Percentiles rank a stretch among this genome's conserved stretches.
Evolutionary conservation across 1,140 invertebrate genomes (phyloP).

Genomic region (Drosophila gunungcola): DNA sequence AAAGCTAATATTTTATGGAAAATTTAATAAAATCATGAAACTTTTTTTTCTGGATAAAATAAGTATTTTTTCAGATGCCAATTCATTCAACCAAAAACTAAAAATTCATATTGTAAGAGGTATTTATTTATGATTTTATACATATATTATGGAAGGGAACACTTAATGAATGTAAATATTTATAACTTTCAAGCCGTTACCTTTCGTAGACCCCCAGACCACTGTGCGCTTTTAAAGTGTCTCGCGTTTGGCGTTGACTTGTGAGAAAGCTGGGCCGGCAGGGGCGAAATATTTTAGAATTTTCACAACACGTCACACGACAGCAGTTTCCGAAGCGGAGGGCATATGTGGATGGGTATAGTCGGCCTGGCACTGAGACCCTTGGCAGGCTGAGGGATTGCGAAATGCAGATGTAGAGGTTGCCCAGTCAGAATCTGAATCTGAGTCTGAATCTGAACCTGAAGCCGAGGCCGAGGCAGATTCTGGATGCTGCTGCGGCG

Average conservation of each 20-base stretch:
- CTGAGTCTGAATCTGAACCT: background rate
- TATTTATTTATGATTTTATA: too few species aligned
- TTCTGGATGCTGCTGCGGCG: slow-evolving; percentile 33
- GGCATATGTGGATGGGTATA: slow-evolving; percentile 20
- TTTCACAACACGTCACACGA: slow-evolving; percentile 77
- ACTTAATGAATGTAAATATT: too few species aligned
- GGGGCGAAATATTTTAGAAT: slow-evolving; percentile 76
- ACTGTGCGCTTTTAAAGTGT: slow-evolving; percentile 64
- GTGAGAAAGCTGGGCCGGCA: slow-evolving; percentile 63
- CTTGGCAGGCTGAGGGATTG: slow-evolving; percentile 39
- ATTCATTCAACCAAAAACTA: too few species aligned
- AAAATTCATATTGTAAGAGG: too few species aligned
- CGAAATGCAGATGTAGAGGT: slow-evolving; percentile 19
- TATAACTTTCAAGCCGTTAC: background rate
- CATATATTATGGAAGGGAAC: too few species aligned
- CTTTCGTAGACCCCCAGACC: background rate
- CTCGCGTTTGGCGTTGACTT: slow-evolving; percentile 74
- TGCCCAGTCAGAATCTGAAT: background rate
- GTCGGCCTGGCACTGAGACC: slow-evolving; percentile 20
- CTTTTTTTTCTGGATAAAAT: too few species aligned
- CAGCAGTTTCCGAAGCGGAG: slow-evolving; percentile 25
- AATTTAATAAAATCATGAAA: too few species aligned
- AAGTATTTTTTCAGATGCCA: too few species aligned
- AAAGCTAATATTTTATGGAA: too few species aligned
- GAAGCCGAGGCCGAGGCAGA: background rate